A percentile compares a stretch with the other conserved stretches of the same genome.
Conservation (phyloP, 2,113 vertebrate species). For the Brachionichthys hirsutus region DNA sequence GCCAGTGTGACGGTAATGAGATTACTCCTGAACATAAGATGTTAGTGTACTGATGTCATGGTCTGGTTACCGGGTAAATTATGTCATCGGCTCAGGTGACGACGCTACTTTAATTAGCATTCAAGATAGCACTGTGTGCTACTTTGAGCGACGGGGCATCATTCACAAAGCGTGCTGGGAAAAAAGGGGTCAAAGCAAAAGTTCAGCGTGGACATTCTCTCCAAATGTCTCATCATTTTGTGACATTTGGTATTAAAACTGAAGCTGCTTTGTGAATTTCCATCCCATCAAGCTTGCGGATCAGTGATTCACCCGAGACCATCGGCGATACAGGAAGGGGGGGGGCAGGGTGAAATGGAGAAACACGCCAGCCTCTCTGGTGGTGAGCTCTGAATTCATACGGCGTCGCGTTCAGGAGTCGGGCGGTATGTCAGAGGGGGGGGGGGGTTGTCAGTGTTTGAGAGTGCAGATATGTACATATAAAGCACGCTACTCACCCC, state of each 20-base stretch:
- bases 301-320: slow-evolving; percentile 49
- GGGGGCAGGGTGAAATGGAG: slow-evolving; percentile 41
- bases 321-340: slow-evolving; percentile 35
- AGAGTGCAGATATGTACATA: slow-evolving; percentile 48
- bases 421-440: slow-evolving; percentile 10
- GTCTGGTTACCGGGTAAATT: background rate
- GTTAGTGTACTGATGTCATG: slow-evolving; percentile 1
- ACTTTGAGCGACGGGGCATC: slow-evolving; percentile 39
- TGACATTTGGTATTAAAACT: background rate
- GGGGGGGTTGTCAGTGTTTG: slow-evolving; percentile 11
- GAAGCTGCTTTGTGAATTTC: slow-evolving; percentile 64
- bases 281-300: slow-evolving; percentile 39
- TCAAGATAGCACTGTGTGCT: slow-evolving; percentile 42
- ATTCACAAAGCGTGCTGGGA: slow-evolving; percentile 73
- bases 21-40: slow-evolving; percentile 6
- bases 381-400: slow-evolving; percentile 53
- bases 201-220: slow-evolving; percentile 10
- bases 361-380: slow-evolving; percentile 24
- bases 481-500: slow-evolving; percentile 80
- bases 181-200: slow-evolving; percentile 12
- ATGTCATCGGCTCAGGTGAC: slow-evolving; percentile 11
- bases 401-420: slow-evolving; percentile 33
- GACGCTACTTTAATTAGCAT: slow-evolving; percentile 22
- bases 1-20: slow-evolving; percentile 20
- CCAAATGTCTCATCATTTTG: slow-evolving; percentile 1